Base-by-base conservation (phyloP, 2,113 vertebrate species). In the Microtus richardsoni region DNA sequence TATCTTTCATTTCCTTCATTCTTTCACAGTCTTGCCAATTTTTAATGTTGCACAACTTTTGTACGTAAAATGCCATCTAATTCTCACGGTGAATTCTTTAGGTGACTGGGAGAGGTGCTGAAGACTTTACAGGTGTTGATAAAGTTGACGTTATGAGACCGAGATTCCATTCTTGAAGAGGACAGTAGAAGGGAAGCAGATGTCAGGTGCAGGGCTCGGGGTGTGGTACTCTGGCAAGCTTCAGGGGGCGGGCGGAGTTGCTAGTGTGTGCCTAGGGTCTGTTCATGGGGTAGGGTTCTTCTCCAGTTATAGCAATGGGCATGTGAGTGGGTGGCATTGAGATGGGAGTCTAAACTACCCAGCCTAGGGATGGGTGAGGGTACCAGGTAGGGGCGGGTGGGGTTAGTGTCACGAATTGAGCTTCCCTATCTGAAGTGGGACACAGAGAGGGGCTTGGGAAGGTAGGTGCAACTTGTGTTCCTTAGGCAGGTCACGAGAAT, bases 11-110 rank as follows among this genome's bases (percentile, higher is more conserved):
- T 44, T 62, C 22, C 2, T 70, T 86, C 39, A 75, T 86, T 49
- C 66, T 93, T 91, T 89, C 66, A 85, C 70, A 93, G 91, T 39
- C 30, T 68, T 75, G 10, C 64, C n/a, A 60, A 36, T 9, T 91
- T 91, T 88, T 78, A 91, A n/a, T n/a, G 19, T 39, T 41, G 44
- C 30, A 88, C 21, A 93, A 78, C 10, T 74, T 93, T 90, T 64
- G 13, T 39, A 54, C 22, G 54, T 52, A 71, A 70, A 52, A 71
- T 28, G 36, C 36, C 49, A 24, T 70, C 85, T 58, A 68, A 54
- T 73, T 87, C n/a, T 9, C 74, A 47, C 8, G 41, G n/a, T 41
- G 58, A 30, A 30, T 24, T 62, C 24, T 39, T 84, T 30, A 26
- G 58, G 58, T 17, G n/a, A 28, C 58, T 62, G 13, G 80, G 80